Evolutionary conservation across 2,888 invertebrate genomes (phyloP).

Genomic region (Tipula unca): DNA sequence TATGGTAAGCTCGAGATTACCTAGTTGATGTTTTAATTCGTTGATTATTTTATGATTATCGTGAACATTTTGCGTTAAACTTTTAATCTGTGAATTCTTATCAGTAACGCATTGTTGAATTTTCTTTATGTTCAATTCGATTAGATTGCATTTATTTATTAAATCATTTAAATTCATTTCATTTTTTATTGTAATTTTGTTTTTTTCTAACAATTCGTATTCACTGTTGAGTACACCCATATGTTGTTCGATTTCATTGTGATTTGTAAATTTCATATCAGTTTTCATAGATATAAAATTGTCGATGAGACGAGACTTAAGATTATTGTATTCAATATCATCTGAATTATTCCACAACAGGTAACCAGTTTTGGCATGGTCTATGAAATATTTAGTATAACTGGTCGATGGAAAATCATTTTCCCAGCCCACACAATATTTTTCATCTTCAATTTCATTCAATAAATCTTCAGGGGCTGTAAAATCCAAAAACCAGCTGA

Average conservation of each 20-base stretch:
- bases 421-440: neutral
- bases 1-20: neutral
- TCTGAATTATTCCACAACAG: slow-evolving; percentile 25
- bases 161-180: neutral
- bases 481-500: slow-evolving; percentile 37
- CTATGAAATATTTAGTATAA: slow-evolving; percentile 29
- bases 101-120: neutral
- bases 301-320: slow-evolving; percentile 30
- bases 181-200: neutral
- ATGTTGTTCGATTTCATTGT: slow-evolving; percentile 25
- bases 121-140: neutral
- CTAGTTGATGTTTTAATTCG: slow-evolving; percentile 18
- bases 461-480: slow-evolving; percentile 27
- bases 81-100: slow-evolving; percentile 23
- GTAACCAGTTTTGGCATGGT: slow-evolving; percentile 32
- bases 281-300: slow-evolving; percentile 29
- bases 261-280: slow-evolving; percentile 28
- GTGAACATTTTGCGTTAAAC: neutral
- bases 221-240: slow-evolving; percentile 24
- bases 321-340: slow-evolving; percentile 30
- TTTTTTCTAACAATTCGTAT: neutral
- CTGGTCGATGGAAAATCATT: slow-evolving; percentile 31
- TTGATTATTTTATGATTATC: slow-evolving; percentile 20
- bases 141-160: neutral
- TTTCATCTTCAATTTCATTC: slow-evolving; percentile 21